A percentile compares a stretch with the other conserved stretches of the same genome.
phyloP scores from a whole-genome alignment of 2,888 invertebrate species.

The Sphaerophoria rueppellii region DNA sequence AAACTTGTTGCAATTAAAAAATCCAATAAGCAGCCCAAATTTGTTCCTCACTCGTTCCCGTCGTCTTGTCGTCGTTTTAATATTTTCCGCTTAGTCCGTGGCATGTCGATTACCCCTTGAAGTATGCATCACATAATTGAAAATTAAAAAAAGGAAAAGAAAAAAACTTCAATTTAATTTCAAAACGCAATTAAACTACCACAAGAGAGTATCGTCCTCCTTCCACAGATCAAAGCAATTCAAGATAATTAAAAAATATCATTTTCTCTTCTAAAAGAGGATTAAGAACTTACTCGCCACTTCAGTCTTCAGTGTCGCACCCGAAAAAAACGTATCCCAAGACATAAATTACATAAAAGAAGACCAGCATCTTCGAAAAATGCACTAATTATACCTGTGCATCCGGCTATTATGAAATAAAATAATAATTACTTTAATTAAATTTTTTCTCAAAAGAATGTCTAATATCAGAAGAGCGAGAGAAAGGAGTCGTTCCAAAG shows the following conservation, averaged over 20 bases:
- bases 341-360: not conserved
- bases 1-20: too few relatives aligned
- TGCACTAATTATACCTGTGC: constrained; percentile 42
- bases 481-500: constrained; percentile 13
- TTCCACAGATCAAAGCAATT: constrained; percentile 18
- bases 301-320: too few relatives aligned
- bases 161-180: constrained; percentile 6
- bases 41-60: too few relatives aligned
- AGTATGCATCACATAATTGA: constrained; percentile 18
- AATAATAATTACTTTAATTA: constrained; percentile 66
- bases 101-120: not conserved
- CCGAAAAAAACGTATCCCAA: not conserved
- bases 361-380: constrained; percentile 28
- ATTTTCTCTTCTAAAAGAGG: constrained; percentile 7
- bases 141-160: not conserved
- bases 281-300: not conserved
- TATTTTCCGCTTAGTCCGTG: not conserved
- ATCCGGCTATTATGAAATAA: constrained; percentile 42
- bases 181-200: constrained; percentile 13
- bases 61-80: too few relatives aligned
- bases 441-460: constrained; percentile 49
- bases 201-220: not conserved
- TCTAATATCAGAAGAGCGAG: constrained; percentile 48
- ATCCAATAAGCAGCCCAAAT: too few relatives aligned
- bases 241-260: constrained; percentile 26